These are phyloP conservation scores for Eremophila alpestris DNA, from an alignment of 2,797 vertebrate genomes.

Conservation along the genomic window DNA sequence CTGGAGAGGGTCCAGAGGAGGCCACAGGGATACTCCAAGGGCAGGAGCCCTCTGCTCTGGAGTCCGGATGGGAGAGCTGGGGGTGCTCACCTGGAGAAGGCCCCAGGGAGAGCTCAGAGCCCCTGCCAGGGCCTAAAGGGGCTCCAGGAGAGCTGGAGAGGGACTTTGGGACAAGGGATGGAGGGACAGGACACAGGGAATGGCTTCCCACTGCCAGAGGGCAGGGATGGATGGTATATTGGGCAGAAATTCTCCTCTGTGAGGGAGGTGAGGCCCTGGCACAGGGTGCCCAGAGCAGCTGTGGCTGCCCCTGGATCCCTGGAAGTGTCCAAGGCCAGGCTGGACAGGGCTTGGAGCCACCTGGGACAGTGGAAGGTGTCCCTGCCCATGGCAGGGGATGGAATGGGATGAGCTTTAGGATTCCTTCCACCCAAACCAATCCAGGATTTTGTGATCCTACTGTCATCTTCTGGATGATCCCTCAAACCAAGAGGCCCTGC, in stretches of 20 bases:
- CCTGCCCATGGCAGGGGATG: fast-evolving
- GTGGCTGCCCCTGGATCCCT: not conserved
- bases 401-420: too few species aligned
- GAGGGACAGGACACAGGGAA: not conserved
- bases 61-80: not conserved
- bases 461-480: not conserved
- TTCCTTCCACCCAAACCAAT: not conserved
- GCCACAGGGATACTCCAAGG: fast-evolving
- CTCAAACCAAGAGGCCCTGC: not conserved
- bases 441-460: not conserved
- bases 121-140: fast-evolving
- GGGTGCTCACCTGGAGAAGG: not conserved
- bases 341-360: fast-evolving
- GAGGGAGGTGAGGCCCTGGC: not conserved
- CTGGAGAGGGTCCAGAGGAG: fast-evolving
- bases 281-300: too few species aligned
- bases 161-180: not conserved
- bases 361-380: fast-evolving
- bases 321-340: fast-evolving
- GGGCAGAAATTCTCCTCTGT: fast-evolving
- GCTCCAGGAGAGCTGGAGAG: not conserved
- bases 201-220: not conserved
- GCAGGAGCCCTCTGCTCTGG: not conserved
- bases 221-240: not conserved
- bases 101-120: not conserved